Evolutionary conservation across 1,140 invertebrate species (phyloP).

Genomic region (Heliconius hewitsoni): DNA sequence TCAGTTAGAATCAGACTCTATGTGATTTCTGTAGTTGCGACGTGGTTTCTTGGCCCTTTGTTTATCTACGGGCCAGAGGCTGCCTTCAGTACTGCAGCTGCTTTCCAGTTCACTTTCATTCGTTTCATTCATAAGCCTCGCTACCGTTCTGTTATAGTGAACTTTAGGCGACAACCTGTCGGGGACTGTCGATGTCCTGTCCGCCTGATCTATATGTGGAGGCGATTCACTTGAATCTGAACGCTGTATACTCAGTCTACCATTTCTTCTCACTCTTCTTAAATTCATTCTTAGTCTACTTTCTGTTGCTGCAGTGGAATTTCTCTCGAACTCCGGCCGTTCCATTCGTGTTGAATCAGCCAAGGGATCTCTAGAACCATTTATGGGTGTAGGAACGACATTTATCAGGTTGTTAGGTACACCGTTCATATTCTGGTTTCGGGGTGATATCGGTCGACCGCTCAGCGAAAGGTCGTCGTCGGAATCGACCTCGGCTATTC

Average conservation of each 20-base stretch:
- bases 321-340: slow-evolving; percentile 53
- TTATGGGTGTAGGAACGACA: slow-evolving; percentile 82
- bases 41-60: slow-evolving; percentile 81
- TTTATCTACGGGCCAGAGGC: slow-evolving; percentile 66
- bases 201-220: slow-evolving; percentile 50
- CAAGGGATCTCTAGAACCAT: slow-evolving; percentile 80
- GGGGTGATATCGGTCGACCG: slow-evolving; percentile 67
- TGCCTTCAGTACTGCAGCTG: slow-evolving; percentile 74
- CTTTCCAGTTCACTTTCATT: slow-evolving; percentile 78
- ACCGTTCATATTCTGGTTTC: slow-evolving; percentile 47
- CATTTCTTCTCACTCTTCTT: slow-evolving; percentile 55
- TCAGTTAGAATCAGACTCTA: slow-evolving; percentile 83
- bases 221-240: slow-evolving; percentile 73
- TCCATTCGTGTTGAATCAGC: slow-evolving; percentile 76
- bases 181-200: slow-evolving; percentile 41
- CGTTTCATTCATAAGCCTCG: slow-evolving; percentile 74
- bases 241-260: slow-evolving; percentile 51
- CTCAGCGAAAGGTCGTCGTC: slow-evolving; percentile 80
- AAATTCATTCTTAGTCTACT: slow-evolving; percentile 50
- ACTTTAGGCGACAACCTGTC: slow-evolving; percentile 52
- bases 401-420: slow-evolving; percentile 53
- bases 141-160: slow-evolving; percentile 64
- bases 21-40: slow-evolving; percentile 80
- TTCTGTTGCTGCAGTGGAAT: slow-evolving; percentile 55
- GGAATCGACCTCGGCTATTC: slow-evolving; percentile 82